A percentile compares a stretch with the other conserved stretches of the same genome.
phyloP scores from a whole-genome alignment of 2,797 vertebrate genomes.

The Heterohyrax brucei region DNA sequence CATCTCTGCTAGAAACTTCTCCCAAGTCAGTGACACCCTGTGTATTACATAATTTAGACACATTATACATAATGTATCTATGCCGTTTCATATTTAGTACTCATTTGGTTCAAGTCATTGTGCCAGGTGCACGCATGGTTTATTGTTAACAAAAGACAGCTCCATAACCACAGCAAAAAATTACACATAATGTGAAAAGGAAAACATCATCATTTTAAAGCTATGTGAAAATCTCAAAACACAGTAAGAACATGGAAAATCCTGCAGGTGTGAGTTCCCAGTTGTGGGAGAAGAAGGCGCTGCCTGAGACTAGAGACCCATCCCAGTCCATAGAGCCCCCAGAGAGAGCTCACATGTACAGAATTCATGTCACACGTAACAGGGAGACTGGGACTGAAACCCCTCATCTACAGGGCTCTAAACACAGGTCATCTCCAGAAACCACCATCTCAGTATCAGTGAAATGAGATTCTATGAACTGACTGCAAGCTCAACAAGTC shows the following conservation, averaged over 20 bases:
- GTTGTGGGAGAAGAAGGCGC: not conserved
- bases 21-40: constrained; percentile 1
- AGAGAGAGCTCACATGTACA: not conserved
- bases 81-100: not conserved
- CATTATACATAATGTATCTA: not conserved
- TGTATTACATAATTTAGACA: not conserved
- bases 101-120: constrained; percentile 44
- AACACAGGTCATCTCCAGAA: not conserved
- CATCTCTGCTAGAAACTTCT: constrained; percentile 17
- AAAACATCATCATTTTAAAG: constrained; percentile 39
- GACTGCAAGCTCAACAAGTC: not conserved
- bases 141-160: not conserved
- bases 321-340: not conserved
- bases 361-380: not conserved
- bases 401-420: fast-evolving
- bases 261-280: not conserved
- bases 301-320: not conserved
- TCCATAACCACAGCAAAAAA: constrained; percentile 5
- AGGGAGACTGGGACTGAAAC: not conserved
- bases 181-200: not conserved
- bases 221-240: not conserved
- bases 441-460: not conserved
- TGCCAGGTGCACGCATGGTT: not conserved
- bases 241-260: not conserved
- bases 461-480: not conserved